Conservation (phyloP, 2,113 vertebrate species). For the Seriola dumerili region DNA sequence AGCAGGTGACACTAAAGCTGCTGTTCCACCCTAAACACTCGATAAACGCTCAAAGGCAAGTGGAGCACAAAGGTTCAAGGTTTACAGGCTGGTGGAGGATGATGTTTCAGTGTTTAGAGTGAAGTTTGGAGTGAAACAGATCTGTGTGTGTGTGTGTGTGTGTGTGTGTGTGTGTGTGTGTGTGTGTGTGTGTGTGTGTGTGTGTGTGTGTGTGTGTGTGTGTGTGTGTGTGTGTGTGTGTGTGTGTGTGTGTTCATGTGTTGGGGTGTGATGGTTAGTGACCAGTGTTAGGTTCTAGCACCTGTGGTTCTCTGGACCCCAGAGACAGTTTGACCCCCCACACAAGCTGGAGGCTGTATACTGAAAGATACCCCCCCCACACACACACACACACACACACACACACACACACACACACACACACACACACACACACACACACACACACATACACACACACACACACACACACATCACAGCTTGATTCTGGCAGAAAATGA, state of each 20-base stretch:
- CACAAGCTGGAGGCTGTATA: conserved; percentile 27
- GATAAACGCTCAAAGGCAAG: background rate
- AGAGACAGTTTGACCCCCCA: conserved; percentile 28
- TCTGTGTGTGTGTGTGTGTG: background rate
- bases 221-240: background rate
- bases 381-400: conserved; percentile 9
- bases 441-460: too few species aligned
- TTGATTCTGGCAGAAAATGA: conserved; percentile 19
- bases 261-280: background rate
- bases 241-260: too few species aligned
- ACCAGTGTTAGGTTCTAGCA: conserved; percentile 13
- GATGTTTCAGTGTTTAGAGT: background rate
- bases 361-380: background rate
- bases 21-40: conserved; percentile 7
- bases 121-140: background rate
- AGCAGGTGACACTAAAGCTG: conserved; percentile 19
- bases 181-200: background rate
- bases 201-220: background rate
- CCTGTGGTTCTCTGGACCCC: conserved; percentile 9
- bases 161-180: background rate
- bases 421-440: background rate
- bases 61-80: background rate
- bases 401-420: conserved; percentile 1
- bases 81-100: background rate
- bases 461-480: too few species aligned